Evolutionary conservation across 1,140 invertebrate species (phyloP), one percentile per base, ranked within the genome.

Genomic region (Rhagoletis pomonella): DNA sequence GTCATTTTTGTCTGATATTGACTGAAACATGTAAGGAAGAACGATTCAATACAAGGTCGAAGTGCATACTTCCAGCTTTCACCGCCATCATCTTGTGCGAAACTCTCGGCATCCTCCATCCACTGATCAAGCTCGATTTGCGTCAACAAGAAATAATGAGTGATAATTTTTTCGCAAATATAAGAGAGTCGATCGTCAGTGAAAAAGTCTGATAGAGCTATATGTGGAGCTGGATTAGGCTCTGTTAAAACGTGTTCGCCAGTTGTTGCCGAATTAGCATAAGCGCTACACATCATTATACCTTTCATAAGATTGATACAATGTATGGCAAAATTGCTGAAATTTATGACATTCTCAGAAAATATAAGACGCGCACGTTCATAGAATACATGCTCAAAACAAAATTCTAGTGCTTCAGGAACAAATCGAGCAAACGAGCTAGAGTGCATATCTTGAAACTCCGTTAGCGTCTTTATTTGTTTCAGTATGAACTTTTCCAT

Each of bases 51-150:
- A 93, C 98, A 97, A 7, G 97, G 96, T 96, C 98, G 93, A 73
- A 98, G 93, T 90, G 96, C 97, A 91, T 98, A 99, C 92, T 98
- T 98, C 96, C 97, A 98, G 64, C 96, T 96, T 93, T 99, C 97
- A 12, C 97, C 97, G 44, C 95, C 95, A 93, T 98, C 97, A 91
- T 98, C 97, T 86, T 96, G 95, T 87, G 96, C 96, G 93, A 97
- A 99, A 89, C 95, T 96, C 94, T 99, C 98, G 0, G 98, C 97
- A 94, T 98, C 97, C 10, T 95, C 95, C 90, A 97, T 96, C 98
- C 98, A 99, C n/a, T 96, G 94, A 85, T 96, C 95, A 67, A 99
- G 93, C 93, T 99, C 98, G 85, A 96, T 95, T 86, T 95, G 94
- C 4, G 96, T 97, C 14, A 99, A 94, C 47, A 97, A 94, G 91